phyloP scores from a whole-genome alignment of 2,113 vertebrate genomes.

The Burhinus oedicnemus region DNA sequence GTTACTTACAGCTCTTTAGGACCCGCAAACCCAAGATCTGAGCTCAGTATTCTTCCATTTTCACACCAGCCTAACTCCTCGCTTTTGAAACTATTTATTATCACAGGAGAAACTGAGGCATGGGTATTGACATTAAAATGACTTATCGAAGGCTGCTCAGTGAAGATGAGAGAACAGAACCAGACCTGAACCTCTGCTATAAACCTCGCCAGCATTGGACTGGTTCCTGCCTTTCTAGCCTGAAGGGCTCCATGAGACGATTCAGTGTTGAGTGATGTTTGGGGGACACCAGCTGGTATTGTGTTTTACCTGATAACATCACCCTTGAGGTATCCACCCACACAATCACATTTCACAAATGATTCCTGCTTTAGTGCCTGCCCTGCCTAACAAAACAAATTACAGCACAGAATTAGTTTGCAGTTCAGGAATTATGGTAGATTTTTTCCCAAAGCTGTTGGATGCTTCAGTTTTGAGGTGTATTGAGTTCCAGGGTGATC shows the following conservation, averaged over 20 bases:
- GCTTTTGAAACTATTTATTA: background rate
- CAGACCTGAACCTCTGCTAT: background rate
- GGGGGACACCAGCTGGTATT: background rate
- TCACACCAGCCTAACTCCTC: background rate
- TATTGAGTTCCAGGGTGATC: background rate
- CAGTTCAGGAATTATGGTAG: background rate
- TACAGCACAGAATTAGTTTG: background rate
- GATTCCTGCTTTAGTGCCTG: background rate
- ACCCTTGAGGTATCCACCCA: slow-evolving; percentile 5
- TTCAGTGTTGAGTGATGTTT: background rate
- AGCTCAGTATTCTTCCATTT: background rate
- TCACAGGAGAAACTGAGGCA: background rate
- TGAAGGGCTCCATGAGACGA: background rate
- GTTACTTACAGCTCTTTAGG: background rate
- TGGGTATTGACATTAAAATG: background rate
- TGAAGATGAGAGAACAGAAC: background rate
- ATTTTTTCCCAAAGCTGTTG: background rate
- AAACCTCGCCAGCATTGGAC: background rate
- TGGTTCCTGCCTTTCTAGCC: background rate
- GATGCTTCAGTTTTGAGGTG: background rate
- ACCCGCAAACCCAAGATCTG: background rate
- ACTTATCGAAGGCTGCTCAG: background rate
- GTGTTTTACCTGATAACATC: background rate
- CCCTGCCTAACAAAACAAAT: slow-evolving; percentile 29
- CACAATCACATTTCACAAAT: background rate